Percentiles rank a stretch among this genome's conserved stretches.
Conservation (phyloP, 2,113 vertebrate genomes). For the Nestor notabilis region DNA sequence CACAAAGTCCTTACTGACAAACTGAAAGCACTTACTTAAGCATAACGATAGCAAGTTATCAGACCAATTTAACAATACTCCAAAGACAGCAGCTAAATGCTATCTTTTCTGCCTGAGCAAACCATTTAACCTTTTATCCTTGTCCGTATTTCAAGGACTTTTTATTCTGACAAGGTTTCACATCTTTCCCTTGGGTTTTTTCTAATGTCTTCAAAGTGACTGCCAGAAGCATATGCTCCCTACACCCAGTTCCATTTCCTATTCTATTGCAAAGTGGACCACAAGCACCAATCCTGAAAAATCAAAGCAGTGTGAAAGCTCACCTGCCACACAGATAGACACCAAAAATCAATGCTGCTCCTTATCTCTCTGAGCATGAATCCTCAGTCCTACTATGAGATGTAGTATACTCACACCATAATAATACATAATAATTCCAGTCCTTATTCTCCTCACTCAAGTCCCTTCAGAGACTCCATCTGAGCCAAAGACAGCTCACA, state of each 20-base stretch:
- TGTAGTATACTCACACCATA: background rate
- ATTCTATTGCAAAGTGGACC: background rate
- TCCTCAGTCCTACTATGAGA: background rate
- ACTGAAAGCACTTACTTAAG: conserved; percentile 55
- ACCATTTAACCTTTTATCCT: conserved; percentile 57
- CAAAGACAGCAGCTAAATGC: conserved; percentile 45
- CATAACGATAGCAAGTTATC: conserved; percentile 49
- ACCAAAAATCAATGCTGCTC: background rate
- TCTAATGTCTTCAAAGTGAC: background rate
- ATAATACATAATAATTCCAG: background rate
- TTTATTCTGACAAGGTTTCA: background rate
- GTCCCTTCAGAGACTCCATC: background rate
- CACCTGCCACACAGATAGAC: background rate
- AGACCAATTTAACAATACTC: conserved; percentile 55
- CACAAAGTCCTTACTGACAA: conserved; percentile 22
- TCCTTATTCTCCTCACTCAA: background rate
- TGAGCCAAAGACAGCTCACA: background rate
- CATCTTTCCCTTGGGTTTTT: background rate
- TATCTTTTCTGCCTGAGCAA: conserved; percentile 45
- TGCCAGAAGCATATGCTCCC: background rate
- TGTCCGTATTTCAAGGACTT: conserved; percentile 27
- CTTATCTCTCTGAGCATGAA: background rate
- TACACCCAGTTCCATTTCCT: background rate
- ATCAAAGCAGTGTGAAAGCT: background rate
- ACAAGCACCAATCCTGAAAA: background rate